Percentiles rank a stretch among this genome's conserved stretches.
Conservation (phyloP, 1,140 invertebrate genomes). For the Drosophila pachea region DNA sequence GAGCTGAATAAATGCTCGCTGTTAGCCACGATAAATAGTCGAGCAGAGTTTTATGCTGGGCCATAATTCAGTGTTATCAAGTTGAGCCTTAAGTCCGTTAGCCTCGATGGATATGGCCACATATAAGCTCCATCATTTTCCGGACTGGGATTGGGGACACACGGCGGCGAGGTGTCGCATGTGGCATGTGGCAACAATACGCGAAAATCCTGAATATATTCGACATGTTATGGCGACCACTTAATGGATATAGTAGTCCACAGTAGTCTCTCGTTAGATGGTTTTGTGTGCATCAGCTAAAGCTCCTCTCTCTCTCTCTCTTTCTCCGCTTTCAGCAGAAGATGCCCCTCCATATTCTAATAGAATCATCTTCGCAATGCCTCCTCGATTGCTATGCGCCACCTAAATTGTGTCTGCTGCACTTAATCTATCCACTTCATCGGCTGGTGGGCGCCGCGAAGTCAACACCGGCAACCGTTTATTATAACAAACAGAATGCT, state of each 20-base stretch:
- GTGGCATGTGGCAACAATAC: too few relatives aligned
- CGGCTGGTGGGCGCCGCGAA: slow-evolving; percentile 55
- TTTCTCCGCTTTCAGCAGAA: too few relatives aligned
- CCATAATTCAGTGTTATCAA: slow-evolving; percentile 43
- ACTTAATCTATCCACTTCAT: slow-evolving; percentile 64
- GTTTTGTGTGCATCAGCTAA: too few relatives aligned
- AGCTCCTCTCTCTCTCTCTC: too few relatives aligned
- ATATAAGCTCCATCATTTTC: slow-evolving; percentile 40
- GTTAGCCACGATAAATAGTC: slow-evolving; percentile 20
- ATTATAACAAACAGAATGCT: slow-evolving; percentile 70
- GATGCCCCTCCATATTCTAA: neutral
- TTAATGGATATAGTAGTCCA: too few relatives aligned
- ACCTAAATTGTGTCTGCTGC: slow-evolving; percentile 24
- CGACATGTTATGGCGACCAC: neutral
- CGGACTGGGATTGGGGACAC: slow-evolving; percentile 37
- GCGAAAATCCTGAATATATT: neutral
- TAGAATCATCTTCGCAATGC: neutral
- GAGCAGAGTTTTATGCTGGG: slow-evolving; percentile 30
- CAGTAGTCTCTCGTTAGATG: too few relatives aligned
- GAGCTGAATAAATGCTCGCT: neutral
- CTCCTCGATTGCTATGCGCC: neutral
- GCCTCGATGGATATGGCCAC: slow-evolving; percentile 37
- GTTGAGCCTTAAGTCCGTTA: slow-evolving; percentile 39
- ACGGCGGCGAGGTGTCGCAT: neutral
- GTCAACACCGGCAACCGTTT: slow-evolving; percentile 62